phyloP scores from a whole-genome alignment of 1,140 invertebrate genomes.

The Aradophagus sp. region DNA sequence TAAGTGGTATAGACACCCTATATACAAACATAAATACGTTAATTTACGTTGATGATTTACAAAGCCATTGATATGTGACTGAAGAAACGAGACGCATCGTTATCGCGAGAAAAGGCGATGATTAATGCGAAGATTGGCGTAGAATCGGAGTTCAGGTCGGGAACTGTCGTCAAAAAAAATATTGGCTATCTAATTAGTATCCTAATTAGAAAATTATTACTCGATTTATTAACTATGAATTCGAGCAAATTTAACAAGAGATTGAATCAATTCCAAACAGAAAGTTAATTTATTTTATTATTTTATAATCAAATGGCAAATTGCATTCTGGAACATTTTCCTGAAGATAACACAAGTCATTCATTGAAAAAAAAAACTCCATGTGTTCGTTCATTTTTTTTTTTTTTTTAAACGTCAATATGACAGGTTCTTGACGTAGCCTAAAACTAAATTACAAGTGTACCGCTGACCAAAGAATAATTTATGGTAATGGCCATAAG shows the following conservation, averaged over 20 bases:
- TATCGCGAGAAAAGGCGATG: conserved; percentile 30
- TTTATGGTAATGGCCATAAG: conserved; percentile 22
- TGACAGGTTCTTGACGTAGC: conserved; percentile 36
- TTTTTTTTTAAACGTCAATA: neutral
- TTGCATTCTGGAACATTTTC: too few species aligned
- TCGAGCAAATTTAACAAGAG: conserved; percentile 22
- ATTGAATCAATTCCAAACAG: conserved; percentile 5
- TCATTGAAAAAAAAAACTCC: conserved; percentile 10
- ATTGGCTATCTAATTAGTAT: too few species aligned
- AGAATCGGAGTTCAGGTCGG: conserved; percentile 37
- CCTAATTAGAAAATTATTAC: too few species aligned
- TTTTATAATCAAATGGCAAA: too few species aligned
- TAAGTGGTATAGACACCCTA: too few species aligned
- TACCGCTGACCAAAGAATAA: conserved; percentile 5
- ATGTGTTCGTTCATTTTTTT: conserved; percentile 18
- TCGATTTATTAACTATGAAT: too few species aligned
- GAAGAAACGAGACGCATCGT: conserved; percentile 13
- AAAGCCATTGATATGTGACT: conserved; percentile 13
- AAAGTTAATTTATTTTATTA: neutral
- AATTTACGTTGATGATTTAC: conserved; percentile 31
- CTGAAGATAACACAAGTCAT: neutral
- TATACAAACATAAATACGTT: conserved; percentile 6
- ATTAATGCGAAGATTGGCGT: conserved; percentile 17
- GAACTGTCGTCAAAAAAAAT: too few species aligned
- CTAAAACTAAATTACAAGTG: conserved; percentile 44